phyloP scores from a whole-genome alignment of 2,888 invertebrate genomes.

The Furcula furcula region DNA sequence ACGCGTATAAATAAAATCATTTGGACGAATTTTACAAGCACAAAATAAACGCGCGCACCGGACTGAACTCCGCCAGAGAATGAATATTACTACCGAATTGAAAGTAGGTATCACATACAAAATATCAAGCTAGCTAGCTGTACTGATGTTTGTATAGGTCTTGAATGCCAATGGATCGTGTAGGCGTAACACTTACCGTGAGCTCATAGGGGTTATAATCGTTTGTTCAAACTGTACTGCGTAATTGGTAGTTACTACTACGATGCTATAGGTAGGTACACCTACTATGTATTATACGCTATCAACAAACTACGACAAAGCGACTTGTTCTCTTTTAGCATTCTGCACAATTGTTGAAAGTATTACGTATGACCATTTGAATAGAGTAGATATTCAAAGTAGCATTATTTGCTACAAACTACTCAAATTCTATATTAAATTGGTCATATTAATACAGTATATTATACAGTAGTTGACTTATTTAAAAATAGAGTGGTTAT shows the following conservation, averaged over 20 bases:
- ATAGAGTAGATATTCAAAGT: too few species aligned
- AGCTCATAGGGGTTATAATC: constrained; percentile 13
- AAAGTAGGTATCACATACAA: constrained; percentile 54
- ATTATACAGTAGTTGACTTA: too few species aligned
- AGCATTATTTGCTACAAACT: too few species aligned
- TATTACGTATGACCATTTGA: too few species aligned
- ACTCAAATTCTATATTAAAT: too few species aligned
- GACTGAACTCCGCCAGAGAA: constrained; percentile 53
- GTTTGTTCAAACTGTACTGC: constrained; percentile 7
- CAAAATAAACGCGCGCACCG: constrained; percentile 48
- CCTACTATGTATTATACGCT: too few species aligned
- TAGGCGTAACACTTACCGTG: constrained; percentile 13
- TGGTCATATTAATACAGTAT: too few species aligned
- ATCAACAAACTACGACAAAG: too few species aligned
- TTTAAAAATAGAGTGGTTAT: too few species aligned
- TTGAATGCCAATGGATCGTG: constrained; percentile 8
- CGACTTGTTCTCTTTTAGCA: too few species aligned
- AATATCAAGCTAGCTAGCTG: constrained; percentile 49
- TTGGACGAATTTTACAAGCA: constrained; percentile 30
- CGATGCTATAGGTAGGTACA: too few species aligned
- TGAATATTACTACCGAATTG: constrained; percentile 56
- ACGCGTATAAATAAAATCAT: constrained; percentile 26
- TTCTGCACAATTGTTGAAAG: too few species aligned
- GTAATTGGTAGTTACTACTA: constrained; percentile 19
- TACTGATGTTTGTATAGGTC: constrained; percentile 42